phyloP scores from a whole-genome alignment of 2,113 vertebrate species.

The Limnothrissa miodon region DNA sequence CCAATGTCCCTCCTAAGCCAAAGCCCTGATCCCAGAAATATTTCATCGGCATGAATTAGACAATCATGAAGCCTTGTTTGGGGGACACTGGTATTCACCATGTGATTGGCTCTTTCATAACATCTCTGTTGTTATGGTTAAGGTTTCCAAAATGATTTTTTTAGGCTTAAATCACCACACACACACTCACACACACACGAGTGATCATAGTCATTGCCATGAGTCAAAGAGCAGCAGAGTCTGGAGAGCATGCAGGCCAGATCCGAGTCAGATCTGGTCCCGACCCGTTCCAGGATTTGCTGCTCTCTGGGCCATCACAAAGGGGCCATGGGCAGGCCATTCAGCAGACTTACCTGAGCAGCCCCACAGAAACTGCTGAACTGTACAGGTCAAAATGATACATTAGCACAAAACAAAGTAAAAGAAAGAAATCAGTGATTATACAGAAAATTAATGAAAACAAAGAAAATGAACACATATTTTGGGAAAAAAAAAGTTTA shows the following conservation, averaged over 20 bases:
- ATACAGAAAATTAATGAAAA: slow-evolving; percentile 20
- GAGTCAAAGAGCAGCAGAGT: neutral
- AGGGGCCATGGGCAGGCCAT: neutral
- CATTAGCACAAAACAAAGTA: slow-evolving; percentile 26
- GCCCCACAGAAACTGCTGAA: slow-evolving; percentile 93
- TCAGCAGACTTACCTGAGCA: slow-evolving; percentile 84
- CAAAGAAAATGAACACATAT: neutral
- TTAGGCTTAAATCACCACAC: slow-evolving; percentile 36
- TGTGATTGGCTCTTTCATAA: neutral
- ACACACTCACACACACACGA: slow-evolving; percentile 51
- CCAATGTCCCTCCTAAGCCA: too few relatives aligned
- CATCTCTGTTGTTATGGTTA: neutral
- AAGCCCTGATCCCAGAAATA: too few relatives aligned
- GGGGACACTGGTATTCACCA: too few relatives aligned
- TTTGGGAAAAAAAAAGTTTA: neutral
- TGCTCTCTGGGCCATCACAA: neutral
- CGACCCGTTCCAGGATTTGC: neutral
- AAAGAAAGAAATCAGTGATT: slow-evolving; percentile 6
- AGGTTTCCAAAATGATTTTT: too few relatives aligned
- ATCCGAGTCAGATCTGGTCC: neutral
- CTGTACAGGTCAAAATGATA: slow-evolving; percentile 78
- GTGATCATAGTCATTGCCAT: neutral
- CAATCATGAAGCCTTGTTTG: too few relatives aligned
- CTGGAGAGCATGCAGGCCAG: neutral
- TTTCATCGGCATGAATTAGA: too few relatives aligned